Evolutionary conservation across 2,797 vertebrate species (phyloP).

Genomic region (Etheostoma perlongum): DNA sequence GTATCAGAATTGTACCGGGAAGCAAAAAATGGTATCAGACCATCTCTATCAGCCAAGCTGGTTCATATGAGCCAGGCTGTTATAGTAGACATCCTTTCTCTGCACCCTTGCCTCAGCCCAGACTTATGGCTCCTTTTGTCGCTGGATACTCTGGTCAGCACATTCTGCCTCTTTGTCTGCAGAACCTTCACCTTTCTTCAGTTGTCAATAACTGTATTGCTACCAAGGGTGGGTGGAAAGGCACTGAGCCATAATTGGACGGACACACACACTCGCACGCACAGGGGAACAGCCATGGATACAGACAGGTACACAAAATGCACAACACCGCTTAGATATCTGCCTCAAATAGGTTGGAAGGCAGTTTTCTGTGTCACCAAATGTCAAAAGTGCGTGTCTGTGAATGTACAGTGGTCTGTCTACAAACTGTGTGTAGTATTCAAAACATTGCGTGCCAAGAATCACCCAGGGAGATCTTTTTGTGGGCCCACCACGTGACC

Average conservation of each 20-base stretch:
- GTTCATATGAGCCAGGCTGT: slow-evolving; percentile 54
- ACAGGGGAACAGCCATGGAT: not conserved
- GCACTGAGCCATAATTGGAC: slow-evolving; percentile 34
- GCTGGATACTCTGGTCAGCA: slow-evolving; percentile 77
- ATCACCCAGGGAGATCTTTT: slow-evolving; percentile 76
- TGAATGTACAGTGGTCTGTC: slow-evolving; percentile 25
- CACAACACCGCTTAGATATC: slow-evolving; percentile 4
- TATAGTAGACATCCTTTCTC: slow-evolving; percentile 45
- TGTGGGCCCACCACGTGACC: slow-evolving; percentile 73
- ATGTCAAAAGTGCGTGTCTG: slow-evolving; percentile 32
- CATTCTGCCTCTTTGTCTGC: slow-evolving; percentile 76
- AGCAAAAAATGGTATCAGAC: too few species aligned
- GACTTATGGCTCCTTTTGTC: slow-evolving; percentile 58
- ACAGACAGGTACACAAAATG: slow-evolving; percentile 33
- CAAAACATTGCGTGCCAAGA: slow-evolving; percentile 82
- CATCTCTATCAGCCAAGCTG: slow-evolving; percentile 1
- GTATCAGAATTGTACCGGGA: too few species aligned
- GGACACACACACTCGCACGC: slow-evolving; percentile 21
- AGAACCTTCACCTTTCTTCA: slow-evolving; percentile 73
- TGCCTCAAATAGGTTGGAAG: not conserved
- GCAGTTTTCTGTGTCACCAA: slow-evolving; percentile 36
- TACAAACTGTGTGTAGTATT: slow-evolving; percentile 51
- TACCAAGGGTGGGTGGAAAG: slow-evolving; percentile 62
- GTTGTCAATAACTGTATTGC: slow-evolving; percentile 80
- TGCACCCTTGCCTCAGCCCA: slow-evolving; percentile 48